phyloP scores from a whole-genome alignment of 2,113 vertebrate species.

The Seriola aureovittata region DNA sequence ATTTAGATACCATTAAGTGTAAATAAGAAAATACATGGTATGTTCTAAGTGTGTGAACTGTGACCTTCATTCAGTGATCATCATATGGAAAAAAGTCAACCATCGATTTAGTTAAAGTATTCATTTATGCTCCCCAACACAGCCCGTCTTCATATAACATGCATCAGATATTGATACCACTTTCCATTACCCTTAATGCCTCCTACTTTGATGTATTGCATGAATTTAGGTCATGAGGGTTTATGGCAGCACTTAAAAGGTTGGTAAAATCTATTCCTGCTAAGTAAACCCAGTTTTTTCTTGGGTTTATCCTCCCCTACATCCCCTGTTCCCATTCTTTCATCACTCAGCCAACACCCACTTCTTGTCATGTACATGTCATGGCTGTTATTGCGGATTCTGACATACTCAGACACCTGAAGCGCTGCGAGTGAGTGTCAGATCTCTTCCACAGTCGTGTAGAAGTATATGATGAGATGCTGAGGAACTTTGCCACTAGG shows the following conservation, averaged over 20 bases:
- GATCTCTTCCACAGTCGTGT: constrained; percentile 42
- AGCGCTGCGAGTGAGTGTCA: constrained; percentile 63
- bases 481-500: constrained; percentile 59
- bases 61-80: constrained; percentile 2
- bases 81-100: constrained; percentile 20
- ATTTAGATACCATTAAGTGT: neutral
- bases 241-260: constrained; percentile 72
- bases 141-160: constrained; percentile 40
- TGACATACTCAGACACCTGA: constrained; percentile 64
- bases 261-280: constrained; percentile 56
- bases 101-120: constrained; percentile 26
- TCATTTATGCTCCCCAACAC: constrained; percentile 17
- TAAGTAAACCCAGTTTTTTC: constrained; percentile 61
- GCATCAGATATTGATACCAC: constrained; percentile 53
- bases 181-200: constrained; percentile 40
- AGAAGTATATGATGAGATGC: constrained; percentile 24
- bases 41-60: neutral
- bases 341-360: constrained; percentile 73
- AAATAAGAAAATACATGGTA: neutral
- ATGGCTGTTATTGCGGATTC: constrained; percentile 44
- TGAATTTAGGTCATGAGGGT: constrained; percentile 69
- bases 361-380: constrained; percentile 71
- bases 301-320: constrained; percentile 56
- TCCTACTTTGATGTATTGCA: constrained; percentile 65
- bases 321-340: constrained; percentile 69